phyloP scores from a whole-genome alignment of 2,113 vertebrate genomes.

The Antechinus flavipes region DNA sequence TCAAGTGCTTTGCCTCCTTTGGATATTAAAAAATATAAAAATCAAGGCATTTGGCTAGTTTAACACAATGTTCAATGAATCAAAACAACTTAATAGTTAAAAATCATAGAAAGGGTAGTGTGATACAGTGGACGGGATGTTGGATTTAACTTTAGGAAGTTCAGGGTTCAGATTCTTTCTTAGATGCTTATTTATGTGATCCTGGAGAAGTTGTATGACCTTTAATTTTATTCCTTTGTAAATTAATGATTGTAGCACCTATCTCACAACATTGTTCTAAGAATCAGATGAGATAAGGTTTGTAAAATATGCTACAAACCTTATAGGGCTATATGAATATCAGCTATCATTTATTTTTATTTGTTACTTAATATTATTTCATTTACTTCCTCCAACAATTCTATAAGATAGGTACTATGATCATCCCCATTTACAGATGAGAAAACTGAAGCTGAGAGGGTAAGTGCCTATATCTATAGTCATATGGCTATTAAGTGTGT shows the following conservation, averaged over 20 bases:
- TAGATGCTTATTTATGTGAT: background rate
- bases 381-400: background rate
- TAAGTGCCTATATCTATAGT: background rate
- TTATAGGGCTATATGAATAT: background rate
- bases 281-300: background rate
- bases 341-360: background rate
- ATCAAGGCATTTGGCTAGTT: background rate
- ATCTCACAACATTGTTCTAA: background rate
- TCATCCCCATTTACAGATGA: background rate
- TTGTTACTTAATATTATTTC: background rate
- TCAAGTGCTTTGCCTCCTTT: slow-evolving; percentile 32
- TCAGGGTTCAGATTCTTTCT: background rate
- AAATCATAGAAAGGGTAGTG: background rate
- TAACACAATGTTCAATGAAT: background rate
- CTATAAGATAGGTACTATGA: background rate
- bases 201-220: background rate
- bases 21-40: slow-evolving; percentile 44
- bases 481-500: background rate
- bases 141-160: background rate
- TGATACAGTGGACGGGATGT: background rate
- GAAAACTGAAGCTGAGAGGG: background rate
- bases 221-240: background rate
- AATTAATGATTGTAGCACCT: background rate
- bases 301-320: background rate
- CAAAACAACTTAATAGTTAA: background rate